Conservation (phyloP, 2,797 vertebrate genomes). For the Huso huso region DNA sequence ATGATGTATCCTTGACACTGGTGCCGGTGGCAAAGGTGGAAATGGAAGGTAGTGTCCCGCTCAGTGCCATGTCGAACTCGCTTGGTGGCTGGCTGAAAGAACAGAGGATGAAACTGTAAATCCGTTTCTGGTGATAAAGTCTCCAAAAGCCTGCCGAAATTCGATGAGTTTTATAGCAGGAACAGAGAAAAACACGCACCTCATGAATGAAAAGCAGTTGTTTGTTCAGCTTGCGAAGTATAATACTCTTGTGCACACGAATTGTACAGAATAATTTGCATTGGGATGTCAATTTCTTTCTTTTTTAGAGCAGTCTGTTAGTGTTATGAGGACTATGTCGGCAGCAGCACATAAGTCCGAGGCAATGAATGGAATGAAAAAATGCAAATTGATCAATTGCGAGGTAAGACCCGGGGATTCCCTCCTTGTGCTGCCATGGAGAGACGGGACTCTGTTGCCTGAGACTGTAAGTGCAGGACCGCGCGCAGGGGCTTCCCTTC, state of each 20-base stretch:
- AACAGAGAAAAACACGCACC: conserved; percentile 38
- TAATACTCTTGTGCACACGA: conserved; percentile 4
- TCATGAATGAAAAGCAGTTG: conserved; percentile 45
- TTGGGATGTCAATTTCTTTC: conserved; percentile 6
- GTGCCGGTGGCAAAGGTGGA: conserved; percentile 81
- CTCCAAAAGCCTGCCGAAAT: not conserved
- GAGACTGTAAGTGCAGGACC: conserved; percentile 21
- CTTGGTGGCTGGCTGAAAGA: conserved; percentile 78
- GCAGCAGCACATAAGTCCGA: conserved; percentile 21
- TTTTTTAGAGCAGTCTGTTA: conserved; percentile 24
- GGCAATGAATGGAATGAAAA: not conserved
- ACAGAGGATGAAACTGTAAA: conserved; percentile 14
- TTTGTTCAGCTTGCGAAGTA: conserved; percentile 6
- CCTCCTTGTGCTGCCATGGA: conserved; percentile 40
- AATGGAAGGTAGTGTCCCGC: conserved; percentile 86
- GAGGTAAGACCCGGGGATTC: conserved; percentile 35
- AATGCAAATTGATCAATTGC: conserved; percentile 11
- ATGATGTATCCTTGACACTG: conserved; percentile 67
- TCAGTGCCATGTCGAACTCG: conserved; percentile 93
- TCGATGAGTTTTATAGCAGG: not conserved
- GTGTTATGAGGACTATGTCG: conserved; percentile 36
- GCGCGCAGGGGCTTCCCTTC: conserved; percentile 45
- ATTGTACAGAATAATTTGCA: conserved; percentile 9
- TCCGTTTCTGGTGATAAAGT: not conserved
- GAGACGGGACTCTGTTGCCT: conserved; percentile 25